A percentile compares a stretch with the other conserved stretches of the same genome.
Evolutionary conservation across 2,888 invertebrate genomes (phyloP).

Genomic region (Tuta absoluta): DNA sequence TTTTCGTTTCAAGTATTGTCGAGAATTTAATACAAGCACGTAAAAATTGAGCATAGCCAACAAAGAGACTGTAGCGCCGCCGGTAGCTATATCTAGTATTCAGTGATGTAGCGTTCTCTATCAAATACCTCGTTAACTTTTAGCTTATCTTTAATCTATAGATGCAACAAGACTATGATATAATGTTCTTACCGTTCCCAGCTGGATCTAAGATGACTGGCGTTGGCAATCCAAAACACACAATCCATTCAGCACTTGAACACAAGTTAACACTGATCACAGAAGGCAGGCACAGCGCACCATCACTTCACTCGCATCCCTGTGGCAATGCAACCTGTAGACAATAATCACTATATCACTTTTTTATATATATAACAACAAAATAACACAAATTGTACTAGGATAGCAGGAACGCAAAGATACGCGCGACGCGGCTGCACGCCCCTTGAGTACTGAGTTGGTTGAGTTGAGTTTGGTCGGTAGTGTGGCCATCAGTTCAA

Average conservation of each 20-base stretch:
- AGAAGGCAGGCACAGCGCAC: conserved; percentile 70
- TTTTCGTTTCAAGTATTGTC: too few relatives aligned
- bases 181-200: conserved; percentile 71
- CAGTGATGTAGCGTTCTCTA: too few relatives aligned
- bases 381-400: conserved; percentile 1
- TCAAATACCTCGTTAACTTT: too few relatives aligned
- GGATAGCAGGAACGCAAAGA: conserved; percentile 22
- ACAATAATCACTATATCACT: conserved; percentile 60
- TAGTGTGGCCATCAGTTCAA: conserved; percentile 21
- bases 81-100: too few relatives aligned
- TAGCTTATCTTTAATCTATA: too few relatives aligned
- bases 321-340: conserved; percentile 65
- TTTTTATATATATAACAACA: not conserved
- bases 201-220: conserved; percentile 74
- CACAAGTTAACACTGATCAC: conserved; percentile 77
- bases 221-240: conserved; percentile 76
- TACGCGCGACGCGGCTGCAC: conserved; percentile 54
- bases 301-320: conserved; percentile 77
- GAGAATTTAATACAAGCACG: too few relatives aligned
- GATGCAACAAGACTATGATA: not conserved
- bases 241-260: conserved; percentile 77
- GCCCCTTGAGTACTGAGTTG: conserved; percentile 64
- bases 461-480: conserved; percentile 27
- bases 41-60: too few relatives aligned
- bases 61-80: too few relatives aligned